Evolutionary conservation across 2,797 vertebrate genomes (phyloP).

Genomic region (Crenichthys baileyi): DNA sequence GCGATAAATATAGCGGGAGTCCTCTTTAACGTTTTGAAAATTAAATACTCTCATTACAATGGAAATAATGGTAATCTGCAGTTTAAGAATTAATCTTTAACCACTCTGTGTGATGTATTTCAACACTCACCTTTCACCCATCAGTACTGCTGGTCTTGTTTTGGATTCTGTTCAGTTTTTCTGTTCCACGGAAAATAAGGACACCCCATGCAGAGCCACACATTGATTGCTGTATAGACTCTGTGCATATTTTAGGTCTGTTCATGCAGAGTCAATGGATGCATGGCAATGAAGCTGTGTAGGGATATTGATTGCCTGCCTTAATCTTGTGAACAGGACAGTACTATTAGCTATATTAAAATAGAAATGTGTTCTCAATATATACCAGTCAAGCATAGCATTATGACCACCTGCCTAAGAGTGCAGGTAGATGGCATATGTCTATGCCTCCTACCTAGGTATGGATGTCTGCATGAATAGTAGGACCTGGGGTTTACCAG

Average conservation of each 20-base stretch:
- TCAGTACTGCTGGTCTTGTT: neutral
- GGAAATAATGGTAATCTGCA: neutral
- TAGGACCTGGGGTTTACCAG: no score
- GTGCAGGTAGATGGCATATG: neutral
- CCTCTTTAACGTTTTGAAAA: neutral
- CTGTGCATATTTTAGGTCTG: slow-evolving; percentile 48
- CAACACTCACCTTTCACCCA: neutral
- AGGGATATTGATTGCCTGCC: slow-evolving; percentile 63
- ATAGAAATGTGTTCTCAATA: slow-evolving; percentile 2
- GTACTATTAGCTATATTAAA: slow-evolving; percentile 40
- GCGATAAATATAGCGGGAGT: neutral
- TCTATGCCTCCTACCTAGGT: no score
- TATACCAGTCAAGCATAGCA: neutral
- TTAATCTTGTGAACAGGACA: slow-evolving; percentile 54
- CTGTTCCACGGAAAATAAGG: slow-evolving; percentile 32
- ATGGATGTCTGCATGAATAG: no score
- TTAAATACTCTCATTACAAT: neutral
- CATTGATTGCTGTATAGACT: slow-evolving; percentile 48
- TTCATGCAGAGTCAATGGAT: slow-evolving; percentile 51
- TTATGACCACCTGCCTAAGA: neutral
- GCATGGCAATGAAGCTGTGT: slow-evolving; percentile 65
- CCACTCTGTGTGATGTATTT: neutral
- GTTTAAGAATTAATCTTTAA: neutral
- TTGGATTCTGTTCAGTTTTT: neutral
- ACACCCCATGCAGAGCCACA: slow-evolving; percentile 24